Conservation (phyloP, 2,113 vertebrate species). For the Panthera uncia region DNA sequence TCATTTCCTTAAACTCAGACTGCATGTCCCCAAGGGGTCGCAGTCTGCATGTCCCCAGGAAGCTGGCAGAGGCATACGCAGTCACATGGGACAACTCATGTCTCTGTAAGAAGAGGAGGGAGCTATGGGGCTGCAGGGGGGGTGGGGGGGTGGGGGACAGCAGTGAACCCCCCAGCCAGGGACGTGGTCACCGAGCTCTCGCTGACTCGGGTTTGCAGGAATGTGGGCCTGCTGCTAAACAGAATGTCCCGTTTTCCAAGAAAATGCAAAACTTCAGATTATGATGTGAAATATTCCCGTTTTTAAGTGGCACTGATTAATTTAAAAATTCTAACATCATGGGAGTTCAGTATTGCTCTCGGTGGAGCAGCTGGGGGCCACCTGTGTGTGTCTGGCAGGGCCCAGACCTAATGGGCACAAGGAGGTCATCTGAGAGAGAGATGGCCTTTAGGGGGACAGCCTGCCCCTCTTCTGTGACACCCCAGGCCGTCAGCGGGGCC, state of each 20-base stretch:
- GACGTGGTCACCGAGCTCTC: background rate
- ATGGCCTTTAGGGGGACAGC: background rate
- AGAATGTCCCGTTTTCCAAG: background rate
- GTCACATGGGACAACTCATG: accelerated
- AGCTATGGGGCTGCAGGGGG: background rate
- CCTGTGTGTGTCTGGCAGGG: background rate
- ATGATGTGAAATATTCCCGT: background rate
- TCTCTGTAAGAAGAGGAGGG: background rate
- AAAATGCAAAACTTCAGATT: background rate
- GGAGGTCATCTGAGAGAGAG: background rate
- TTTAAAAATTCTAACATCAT: background rate
- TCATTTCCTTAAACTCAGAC: background rate
- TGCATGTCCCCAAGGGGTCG: too few species aligned
- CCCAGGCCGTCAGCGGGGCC: background rate
- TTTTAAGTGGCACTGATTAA: background rate
- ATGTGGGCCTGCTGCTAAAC: accelerated
- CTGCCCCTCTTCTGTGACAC: background rate
- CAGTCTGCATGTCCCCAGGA: background rate
- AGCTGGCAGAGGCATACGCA: background rate
- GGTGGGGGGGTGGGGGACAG: too few species aligned
- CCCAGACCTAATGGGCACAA: too few species aligned
- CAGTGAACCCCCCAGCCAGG: background rate
- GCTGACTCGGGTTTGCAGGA: background rate
- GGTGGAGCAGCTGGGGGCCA: accelerated
- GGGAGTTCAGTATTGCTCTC: background rate